Evolutionary conservation across 2,797 vertebrate species (phyloP), one percentile per base, ranked within the genome.

Genomic region (Neosilurus mollespiculum): DNA sequence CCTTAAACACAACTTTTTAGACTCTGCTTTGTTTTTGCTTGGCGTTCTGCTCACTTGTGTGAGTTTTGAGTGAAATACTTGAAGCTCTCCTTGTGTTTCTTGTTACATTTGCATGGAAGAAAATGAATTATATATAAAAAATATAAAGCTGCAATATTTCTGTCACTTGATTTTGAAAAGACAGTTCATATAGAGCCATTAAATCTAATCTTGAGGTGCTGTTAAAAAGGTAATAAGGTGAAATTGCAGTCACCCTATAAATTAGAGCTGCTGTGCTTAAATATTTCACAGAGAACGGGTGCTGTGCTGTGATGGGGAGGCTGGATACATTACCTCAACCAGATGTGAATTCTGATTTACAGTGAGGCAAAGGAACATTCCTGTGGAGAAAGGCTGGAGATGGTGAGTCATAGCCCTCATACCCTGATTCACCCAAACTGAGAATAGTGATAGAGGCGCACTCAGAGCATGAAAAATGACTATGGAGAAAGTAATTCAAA

Each of bases 291-390:
- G 84, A 84, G 73, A 82, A 75, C 37, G 34, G 61, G 78, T 82
- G 62, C 77, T 77, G 49, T 54, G 62, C 49, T 80, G 51, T 78
- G 72, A 86, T 82, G 67, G 81, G 80, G 72, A 86, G 83, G 71
- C 54, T 77, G 80, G 70, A 80, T 86, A 49, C 75, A 84, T 84
- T 85, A 78, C 75, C 81, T 82, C 70, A 81, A 84, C 87, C 88
- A 89, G 87, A 89, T 89, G 88, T 88, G 87, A 81, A 85, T 78
- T 78, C 81, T 88, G 88, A 88, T 88, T 89, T 88, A 89, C 84
- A 80, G 81, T 78, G 86, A 87, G 87, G 84, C 87, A 82, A 83
- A 87, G 88, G 88, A 88, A 89, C 87, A 89, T 89, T 89, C 88
- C 83, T 87, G 88, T 82, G 83, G 88, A 87, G 62, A 87, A 83